Evolutionary conservation across 2,113 vertebrate genomes (phyloP), one percentile per base, ranked within the genome.

Genomic region (Isurus oxyrinchus): DNA sequence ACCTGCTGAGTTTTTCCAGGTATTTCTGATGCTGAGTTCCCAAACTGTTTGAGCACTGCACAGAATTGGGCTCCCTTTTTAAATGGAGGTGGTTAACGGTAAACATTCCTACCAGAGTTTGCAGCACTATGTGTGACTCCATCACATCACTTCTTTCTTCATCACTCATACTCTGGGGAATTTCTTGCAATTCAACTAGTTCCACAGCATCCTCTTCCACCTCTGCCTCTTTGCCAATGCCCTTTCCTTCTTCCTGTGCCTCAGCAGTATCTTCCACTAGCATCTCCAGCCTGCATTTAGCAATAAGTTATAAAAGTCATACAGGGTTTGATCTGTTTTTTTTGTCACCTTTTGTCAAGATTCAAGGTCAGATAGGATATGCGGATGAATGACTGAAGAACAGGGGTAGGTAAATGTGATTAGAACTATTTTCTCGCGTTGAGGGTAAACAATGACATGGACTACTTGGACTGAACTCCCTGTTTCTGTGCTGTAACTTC

Each of bases 231-330:
- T 96, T 95, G 5, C 96, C 72, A 88, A 97, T 97, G 40, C 61
- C 72, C 66, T 94, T 96, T 69, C 81, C 96, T 93, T 96, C 96
- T 61, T 93, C 86, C 25, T 55, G 27, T 44, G 96, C 96, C 53
- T 97, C 97, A 57, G 96, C 96, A 8, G 97, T 97, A 79, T 97
- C 96, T 96, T 98, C 98, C 88, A 97, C 5, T 0, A 98, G 97
- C 96, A 98, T 97, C 94, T 97, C 97, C 63, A 98, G 66, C 98
- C 98, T 98, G 96, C 0, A 88, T 44, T 94, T 69, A 69, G 25
- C 94, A 72, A 72, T 67, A 95, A 53, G 27, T 72, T 5, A 95
- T 72, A 69, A 69, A 72, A 35, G 27, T 55, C 44, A 16, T 69
- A 72, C 21, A 72, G 66, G 5, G 11, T n/a, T 61, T 63, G 16